Percentiles rank a stretch among this genome's conserved stretches.
Evolutionary conservation across 37 sponge, comb jelly and placozoan genomes (phyloP).

Genomic region (Dysidea cf. avara): DNA sequence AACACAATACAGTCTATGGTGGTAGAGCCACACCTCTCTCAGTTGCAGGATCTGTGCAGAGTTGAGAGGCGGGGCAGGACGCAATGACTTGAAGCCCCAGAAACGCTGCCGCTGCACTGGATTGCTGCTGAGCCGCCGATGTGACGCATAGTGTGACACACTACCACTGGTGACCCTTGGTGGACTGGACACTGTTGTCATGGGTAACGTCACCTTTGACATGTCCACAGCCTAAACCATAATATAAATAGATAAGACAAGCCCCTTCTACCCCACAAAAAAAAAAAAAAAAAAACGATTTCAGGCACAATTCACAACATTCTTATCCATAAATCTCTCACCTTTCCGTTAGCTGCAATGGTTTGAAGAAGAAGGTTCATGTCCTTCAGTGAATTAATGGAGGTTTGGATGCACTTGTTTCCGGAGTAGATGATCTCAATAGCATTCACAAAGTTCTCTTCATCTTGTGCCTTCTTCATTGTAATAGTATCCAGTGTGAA

Average conservation of each 20-base stretch:
- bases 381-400: conserved; percentile 51
- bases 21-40: conserved; percentile 49
- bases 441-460: conserved; percentile 43
- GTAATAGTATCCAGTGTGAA: conserved; percentile 26
- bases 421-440: conserved; percentile 48
- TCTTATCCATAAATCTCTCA: too few species aligned
- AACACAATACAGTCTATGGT: too few species aligned
- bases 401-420: conserved; percentile 52
- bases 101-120: conserved; percentile 64
- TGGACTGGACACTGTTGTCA: too few species aligned
- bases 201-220: too few species aligned
- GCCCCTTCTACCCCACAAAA: neutral
- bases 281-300: too few species aligned
- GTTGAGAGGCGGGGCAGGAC: conserved; percentile 65
- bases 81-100: conserved; percentile 90
- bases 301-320: too few species aligned
- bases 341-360: too few species aligned
- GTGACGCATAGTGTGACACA: too few species aligned
- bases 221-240: too few species aligned
- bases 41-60: conserved; percentile 57
- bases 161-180: too few species aligned
- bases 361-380: conserved; percentile 13
- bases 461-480: conserved; percentile 42
- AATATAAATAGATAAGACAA: too few species aligned
- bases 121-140: conserved; percentile 24